Base-by-base conservation (phyloP, 2,113 vertebrate species). In the Lichenostomus cassidix region DNA sequence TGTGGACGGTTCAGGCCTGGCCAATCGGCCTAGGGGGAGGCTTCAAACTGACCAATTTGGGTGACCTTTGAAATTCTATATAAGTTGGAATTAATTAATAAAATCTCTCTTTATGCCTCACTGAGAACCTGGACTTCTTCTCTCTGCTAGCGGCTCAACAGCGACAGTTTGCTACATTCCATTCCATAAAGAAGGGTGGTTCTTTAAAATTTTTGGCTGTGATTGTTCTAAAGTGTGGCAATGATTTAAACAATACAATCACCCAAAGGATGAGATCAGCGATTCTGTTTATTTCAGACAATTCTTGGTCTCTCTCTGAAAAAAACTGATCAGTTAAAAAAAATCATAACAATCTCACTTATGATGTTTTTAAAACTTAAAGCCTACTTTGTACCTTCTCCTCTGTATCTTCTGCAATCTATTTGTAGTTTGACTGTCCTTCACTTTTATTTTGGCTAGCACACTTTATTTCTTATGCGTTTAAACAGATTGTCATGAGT, bases 381-480 rank as follows among this genome's bases (percentile, higher is more conserved):
- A 74, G 16, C 16, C 31, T 80, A 20, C 22, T 74, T 78, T 70
- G 5, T 62, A 44, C 11, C 12, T 88, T 90, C 18, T 90, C 7
- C 24, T 75, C 24, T 46, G 11, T 46, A 69, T 55, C 33, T 62
- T 81, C 21, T 19, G 28, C 29, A 81, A 69, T 35, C 18, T 41
- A 23, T 49, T n/a, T 53, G 50, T 44, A 63, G 42, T 78, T 58
- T 70, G 19, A 62, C 17, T 77, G 37, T 24, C 19, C 25, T 87
- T 76, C 42, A 50, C 62, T 81, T 92, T 81, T 64, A 50, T 84
- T 92, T 80, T 60, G 41, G 8, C 28, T 74, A 75, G 79, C 33
- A 74, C 53, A 31, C 3, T 92, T 65, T 77, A 64, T 69, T 87
- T 92, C 69, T 87, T 65, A 56, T 22, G 41, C 50, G 87, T 92